Conservation (phyloP, 2,888 invertebrate genomes). For the Cephus spinipes region DNA sequence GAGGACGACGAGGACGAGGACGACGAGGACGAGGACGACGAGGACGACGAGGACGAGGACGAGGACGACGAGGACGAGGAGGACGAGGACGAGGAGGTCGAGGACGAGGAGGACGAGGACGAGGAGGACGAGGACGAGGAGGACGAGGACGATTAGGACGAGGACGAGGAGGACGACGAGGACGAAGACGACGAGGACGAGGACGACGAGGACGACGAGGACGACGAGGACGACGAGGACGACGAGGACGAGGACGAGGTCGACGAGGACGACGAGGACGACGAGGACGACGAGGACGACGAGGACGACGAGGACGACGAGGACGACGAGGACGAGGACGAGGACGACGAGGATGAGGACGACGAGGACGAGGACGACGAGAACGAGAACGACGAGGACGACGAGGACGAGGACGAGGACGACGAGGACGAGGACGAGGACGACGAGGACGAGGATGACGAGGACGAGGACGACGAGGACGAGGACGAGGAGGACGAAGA, state of each 20-base stretch:
- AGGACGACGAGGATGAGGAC: too few relatives aligned
- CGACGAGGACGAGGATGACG: too few relatives aligned
- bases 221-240: not conserved
- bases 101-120: not conserved
- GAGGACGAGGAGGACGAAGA: too few relatives aligned
- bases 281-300: not conserved
- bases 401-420: too few relatives aligned
- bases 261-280: slow-evolving; percentile 3
- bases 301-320: not conserved
- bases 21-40: not conserved
- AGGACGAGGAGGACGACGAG: too few relatives aligned
- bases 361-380: too few relatives aligned
- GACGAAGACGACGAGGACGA: too few relatives aligned
- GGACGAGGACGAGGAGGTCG: not conserved
- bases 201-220: not conserved
- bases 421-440: too few relatives aligned
- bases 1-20: not conserved
- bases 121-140: not conserved
- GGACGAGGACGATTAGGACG: too few relatives aligned
- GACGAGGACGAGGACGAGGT: not conserved
- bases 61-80: not conserved
- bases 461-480: too few relatives aligned
- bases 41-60: not conserved
- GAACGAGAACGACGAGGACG: too few relatives aligned
- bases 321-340: too few relatives aligned